Evolutionary conservation across 2,113 vertebrate species (phyloP), one percentile per base, ranked within the genome.

Genomic region (Larimichthys polyactis): DNA sequence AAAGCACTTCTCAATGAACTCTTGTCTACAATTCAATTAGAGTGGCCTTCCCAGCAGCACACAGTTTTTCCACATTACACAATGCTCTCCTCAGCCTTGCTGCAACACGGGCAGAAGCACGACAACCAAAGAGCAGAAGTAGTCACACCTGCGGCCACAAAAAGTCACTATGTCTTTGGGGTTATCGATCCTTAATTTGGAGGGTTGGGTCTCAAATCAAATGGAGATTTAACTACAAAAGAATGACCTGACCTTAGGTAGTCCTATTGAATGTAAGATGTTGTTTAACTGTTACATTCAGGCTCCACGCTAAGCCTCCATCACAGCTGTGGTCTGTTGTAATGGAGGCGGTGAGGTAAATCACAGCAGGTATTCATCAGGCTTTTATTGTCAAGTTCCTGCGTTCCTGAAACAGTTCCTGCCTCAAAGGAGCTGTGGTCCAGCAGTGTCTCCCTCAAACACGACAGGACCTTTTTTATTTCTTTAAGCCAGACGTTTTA

Each of bases 1-100:
- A 95, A 95, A 91, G 91, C 84, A 84, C 92, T 94, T 87, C 93
- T 95, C 94, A 96, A 95, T 96, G 94, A 94, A 94, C 93, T 95
- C 94, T 96, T 95, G 95, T 96, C 94, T 96, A 95, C 94, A 95
- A 95, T 95, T 95, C 91, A 95, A 95, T 95, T 95, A 95, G 92
- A 90, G 90, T 91, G 91, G 93, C 89, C 90, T 91, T 93, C 94
- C 89, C 88, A 90, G 92, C 81, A 84, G 84, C 86, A 83, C 86
- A 83, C 83, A 81, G 77, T 90, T 94, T 91, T 91, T 91, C 88
- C 73, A 82, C 70, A 71, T 85, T 82, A 79, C 84, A 89, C 89
- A 91, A 90, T 78, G 63, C 80, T 49, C 63, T 87, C 32, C 52
- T 64, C 68, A 67, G 87, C 80, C 66, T 43, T 2, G 65, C 71